A percentile compares a stretch with the other conserved stretches of the same genome.
phyloP scores from a whole-genome alignment of 2,113 vertebrate species.

The Benitochromis conjunctus region DNA sequence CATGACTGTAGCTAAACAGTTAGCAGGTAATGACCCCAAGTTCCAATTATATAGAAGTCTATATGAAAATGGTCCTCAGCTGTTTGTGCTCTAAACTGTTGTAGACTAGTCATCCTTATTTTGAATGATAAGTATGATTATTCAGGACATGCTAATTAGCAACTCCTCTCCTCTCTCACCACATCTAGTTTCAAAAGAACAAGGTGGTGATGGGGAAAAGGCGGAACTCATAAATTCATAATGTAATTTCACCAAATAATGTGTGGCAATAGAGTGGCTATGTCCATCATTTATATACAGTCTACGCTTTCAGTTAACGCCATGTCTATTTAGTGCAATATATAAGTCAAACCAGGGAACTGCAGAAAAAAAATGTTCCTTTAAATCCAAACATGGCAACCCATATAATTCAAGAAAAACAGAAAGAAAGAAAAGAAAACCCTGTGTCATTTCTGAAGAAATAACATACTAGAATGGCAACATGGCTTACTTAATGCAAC shows the following conservation, averaged over 20 bases:
- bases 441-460: background rate
- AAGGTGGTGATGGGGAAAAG: background rate
- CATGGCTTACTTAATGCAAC: background rate
- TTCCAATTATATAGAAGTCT: background rate
- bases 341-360: background rate
- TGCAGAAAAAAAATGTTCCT: background rate
- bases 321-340: background rate
- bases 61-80: background rate
- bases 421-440: accelerated
- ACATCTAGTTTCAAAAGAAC: background rate
- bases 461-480: background rate
- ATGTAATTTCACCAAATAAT: background rate
- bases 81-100: background rate
- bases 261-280: background rate
- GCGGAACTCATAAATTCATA: background rate
- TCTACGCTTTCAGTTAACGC: background rate
- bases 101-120: background rate
- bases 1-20: background rate
- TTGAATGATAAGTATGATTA: background rate
- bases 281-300: background rate
- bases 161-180: background rate
- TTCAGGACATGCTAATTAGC: background rate
- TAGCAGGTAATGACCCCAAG: background rate
- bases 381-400: background rate
- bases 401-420: background rate